Percentiles rank a stretch among this genome's conserved stretches.
phyloP scores from a whole-genome alignment of 92 coral and sea anemone species.

The Galaxea fascicularis region DNA sequence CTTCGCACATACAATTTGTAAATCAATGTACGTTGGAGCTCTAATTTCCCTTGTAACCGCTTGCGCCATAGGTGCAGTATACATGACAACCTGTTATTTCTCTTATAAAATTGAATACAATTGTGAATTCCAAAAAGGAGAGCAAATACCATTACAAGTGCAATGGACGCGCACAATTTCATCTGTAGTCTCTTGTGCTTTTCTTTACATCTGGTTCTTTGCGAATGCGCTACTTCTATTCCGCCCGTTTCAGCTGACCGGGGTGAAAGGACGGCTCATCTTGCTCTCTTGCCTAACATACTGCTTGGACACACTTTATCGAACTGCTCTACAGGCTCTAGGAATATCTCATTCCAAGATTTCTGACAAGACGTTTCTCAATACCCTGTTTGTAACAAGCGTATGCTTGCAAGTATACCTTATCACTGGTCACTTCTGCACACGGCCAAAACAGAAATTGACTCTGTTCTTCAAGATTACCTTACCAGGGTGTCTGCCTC shows the following conservation, averaged over 20 bases:
- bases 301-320: slow-evolving; percentile 1
- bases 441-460: background rate
- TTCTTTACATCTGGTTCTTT: background rate
- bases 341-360: background rate
- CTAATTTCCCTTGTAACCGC: slow-evolving; percentile 11
- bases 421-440: background rate
- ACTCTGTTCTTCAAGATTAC: background rate
- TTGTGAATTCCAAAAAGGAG: background rate
- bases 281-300: background rate
- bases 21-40: slow-evolving; percentile 38
- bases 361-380: no score
- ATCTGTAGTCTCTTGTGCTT: background rate
- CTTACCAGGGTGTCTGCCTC: background rate
- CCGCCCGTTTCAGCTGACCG: slow-evolving; percentile 2
- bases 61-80: background rate
- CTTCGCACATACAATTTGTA: slow-evolving; percentile 13
- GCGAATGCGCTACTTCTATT: background rate
- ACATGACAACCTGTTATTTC: background rate
- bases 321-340: background rate
- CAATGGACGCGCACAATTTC: background rate
- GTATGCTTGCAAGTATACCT: slow-evolving; percentile 2
- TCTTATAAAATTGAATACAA: background rate
- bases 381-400: background rate
- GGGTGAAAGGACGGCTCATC: background rate
- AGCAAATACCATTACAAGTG: background rate